Conservation (phyloP, 1,140 invertebrate genomes). For the Battus philenor region DNA sequence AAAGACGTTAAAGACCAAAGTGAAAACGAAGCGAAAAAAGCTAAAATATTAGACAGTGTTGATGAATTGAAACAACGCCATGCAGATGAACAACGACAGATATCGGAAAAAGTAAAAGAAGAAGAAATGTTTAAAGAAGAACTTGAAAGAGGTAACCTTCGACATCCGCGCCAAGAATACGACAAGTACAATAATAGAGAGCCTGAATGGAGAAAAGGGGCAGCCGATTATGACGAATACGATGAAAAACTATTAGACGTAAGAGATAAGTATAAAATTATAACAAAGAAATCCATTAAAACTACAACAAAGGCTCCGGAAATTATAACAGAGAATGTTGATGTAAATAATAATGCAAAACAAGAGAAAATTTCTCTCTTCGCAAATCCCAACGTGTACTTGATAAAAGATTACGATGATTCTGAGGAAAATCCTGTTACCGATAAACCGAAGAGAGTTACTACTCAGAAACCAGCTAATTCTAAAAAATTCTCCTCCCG, state of each 20-base stretch:
- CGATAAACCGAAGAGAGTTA: constrained; percentile 11
- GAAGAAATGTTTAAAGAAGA: constrained; percentile 56
- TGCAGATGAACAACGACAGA: constrained; percentile 49
- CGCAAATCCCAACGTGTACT: constrained; percentile 48
- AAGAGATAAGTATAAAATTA: constrained; percentile 49
- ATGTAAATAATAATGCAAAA: constrained; percentile 23
- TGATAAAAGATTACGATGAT: constrained; percentile 38
- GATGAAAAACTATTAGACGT: constrained; percentile 32
- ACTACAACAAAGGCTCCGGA: neutral
- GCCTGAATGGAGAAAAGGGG: constrained; percentile 30
- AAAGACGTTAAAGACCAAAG: constrained; percentile 28
- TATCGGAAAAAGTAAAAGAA: constrained; percentile 57
- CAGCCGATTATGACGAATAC: constrained; percentile 47
- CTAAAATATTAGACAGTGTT: constrained; percentile 49
- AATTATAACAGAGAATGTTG: constrained; percentile 21
- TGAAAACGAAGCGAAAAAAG: constrained; percentile 55
- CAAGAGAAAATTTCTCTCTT: constrained; percentile 60
- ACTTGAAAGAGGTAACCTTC: constrained; percentile 39
- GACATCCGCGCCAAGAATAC: constrained; percentile 17
- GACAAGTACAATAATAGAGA: constrained; percentile 39
- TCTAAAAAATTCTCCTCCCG: constrained; percentile 33
- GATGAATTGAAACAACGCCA: constrained; percentile 62
- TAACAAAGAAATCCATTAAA: constrained; percentile 19
- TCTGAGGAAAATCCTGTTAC: constrained; percentile 27
- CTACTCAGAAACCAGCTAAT: constrained; percentile 12